phyloP scores from a whole-genome alignment of 1,140 invertebrate genomes.

The Manduca sexta region DNA sequence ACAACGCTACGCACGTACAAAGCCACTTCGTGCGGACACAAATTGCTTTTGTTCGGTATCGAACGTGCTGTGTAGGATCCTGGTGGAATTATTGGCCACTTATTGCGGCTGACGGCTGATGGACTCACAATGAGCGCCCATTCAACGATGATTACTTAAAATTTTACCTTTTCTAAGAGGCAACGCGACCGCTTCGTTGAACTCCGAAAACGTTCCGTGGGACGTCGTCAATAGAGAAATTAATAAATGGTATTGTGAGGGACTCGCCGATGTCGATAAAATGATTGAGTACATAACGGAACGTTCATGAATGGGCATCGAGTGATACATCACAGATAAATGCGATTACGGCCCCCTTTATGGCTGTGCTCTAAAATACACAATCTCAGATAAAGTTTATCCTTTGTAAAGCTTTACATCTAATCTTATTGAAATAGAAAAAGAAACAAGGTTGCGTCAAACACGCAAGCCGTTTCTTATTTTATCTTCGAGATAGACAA shows the following conservation, averaged over 20 bases:
- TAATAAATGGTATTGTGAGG: neutral
- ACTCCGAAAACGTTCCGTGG: too few species aligned
- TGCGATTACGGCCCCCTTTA: constrained; percentile 17
- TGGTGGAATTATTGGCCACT: constrained; percentile 50
- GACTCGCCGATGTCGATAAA: neutral
- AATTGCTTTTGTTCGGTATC: constrained; percentile 64
- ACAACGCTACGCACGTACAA: constrained; percentile 58
- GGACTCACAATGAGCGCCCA: constrained; percentile 49
- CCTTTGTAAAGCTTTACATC: constrained; percentile 31
- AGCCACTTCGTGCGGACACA: constrained; percentile 61
- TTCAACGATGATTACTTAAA: constrained; percentile 46
- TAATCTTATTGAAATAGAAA: constrained; percentile 37
- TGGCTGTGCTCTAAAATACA: constrained; percentile 24
- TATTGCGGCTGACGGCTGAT: constrained; percentile 49
- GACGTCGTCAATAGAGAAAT: neutral
- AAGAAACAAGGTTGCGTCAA: constrained; percentile 30
- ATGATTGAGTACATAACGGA: neutral
- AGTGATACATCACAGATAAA: constrained; percentile 10
- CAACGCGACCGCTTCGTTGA: too few species aligned
- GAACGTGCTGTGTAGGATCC: constrained; percentile 50
- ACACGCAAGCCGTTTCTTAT: constrained; percentile 23
- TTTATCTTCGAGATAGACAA: constrained; percentile 28
- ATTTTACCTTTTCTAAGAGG: constrained; percentile 38
- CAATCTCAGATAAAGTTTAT: constrained; percentile 30
- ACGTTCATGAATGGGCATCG: neutral